Conservation (phyloP, 2,113 vertebrate genomes). For the Chloropsis cyanopogon region DNA sequence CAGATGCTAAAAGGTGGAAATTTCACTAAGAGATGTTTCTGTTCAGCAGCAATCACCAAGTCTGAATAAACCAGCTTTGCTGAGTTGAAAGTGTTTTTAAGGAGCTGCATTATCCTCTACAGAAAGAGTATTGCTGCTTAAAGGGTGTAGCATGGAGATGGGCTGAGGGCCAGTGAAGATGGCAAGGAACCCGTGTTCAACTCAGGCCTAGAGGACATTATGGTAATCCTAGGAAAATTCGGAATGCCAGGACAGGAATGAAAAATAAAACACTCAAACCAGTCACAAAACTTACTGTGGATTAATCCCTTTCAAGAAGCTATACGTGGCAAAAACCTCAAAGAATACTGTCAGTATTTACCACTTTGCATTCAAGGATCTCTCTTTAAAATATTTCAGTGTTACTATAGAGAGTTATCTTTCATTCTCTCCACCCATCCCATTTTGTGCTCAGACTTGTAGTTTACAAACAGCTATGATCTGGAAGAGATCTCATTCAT, state of each 20-base stretch:
- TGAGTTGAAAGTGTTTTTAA: not conserved
- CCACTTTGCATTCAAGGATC: not conserved
- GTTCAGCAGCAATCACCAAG: not conserved
- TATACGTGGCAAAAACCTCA: not conserved
- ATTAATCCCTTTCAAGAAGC: not conserved
- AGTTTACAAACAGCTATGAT: not conserved
- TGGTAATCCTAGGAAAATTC: not conserved
- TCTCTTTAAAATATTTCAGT: not conserved
- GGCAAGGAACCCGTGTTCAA: not conserved
- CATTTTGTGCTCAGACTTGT: not conserved
- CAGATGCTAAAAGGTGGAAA: not conserved
- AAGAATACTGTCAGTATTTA: not conserved
- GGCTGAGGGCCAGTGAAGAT: not conserved
- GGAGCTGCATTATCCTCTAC: not conserved
- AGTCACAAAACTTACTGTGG: not conserved
- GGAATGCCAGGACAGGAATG: not conserved
- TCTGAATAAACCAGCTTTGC: not conserved
- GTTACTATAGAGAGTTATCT: not conserved
- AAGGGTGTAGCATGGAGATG: not conserved
- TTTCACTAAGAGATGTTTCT: not conserved
- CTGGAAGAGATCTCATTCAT: not conserved
- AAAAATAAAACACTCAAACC: not conserved
- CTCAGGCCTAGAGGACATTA: not conserved
- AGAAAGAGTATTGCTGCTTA: not conserved
- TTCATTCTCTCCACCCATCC: not conserved